Evolutionary conservation across 2,113 vertebrate genomes (phyloP), one percentile per base, ranked within the genome.

Genomic region (Syngnathus floridae): DNA sequence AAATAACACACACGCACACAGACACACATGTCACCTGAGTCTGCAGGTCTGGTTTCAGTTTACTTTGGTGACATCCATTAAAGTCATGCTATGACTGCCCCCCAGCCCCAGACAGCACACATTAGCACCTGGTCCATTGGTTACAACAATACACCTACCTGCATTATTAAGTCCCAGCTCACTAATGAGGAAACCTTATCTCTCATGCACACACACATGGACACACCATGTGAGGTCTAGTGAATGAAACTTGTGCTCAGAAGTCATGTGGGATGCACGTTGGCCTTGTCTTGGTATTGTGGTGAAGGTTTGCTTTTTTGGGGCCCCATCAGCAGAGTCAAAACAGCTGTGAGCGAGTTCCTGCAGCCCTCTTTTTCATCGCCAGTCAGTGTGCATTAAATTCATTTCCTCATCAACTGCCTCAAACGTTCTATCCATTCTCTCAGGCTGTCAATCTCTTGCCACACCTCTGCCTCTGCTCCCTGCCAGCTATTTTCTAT

Each of bases 11-110:
- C 22, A 10, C 60, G 61, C 56, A 57, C 68, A 65, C 70, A 67
- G 41, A 55, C 62, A 67, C 41, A 52, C 51, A 11, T 64, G 82
- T 82, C 68, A 87, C 70, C 73, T n/a, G 80, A 87, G 62, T 65
- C 78, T 67, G 22, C 64, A n/a, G 80, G 71, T 86, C 74, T 19
- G 9, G 74, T 90, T 89, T 87, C 87, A 78, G 76, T 78, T 80
- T 85, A 79, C 83, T 73, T 74, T 85, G 73, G 84, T 72, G 77
- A 88, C 88, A 89, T 90, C 87, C 82, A 90, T 90, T 88, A 89
- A 89, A 88, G 85, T 82, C 77, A 36, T 88, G 86, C 80, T 82
- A 71, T 54, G 62, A 67, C 72, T 77, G 77, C 62, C 76, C 74
- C 78, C 66, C 59, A 67, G 52, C 75, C 78, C 73, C 56, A 81